A percentile compares a stretch with the other conserved stretches of the same genome.
phyloP scores from a whole-genome alignment of 2,888 invertebrate species.

The Anarsia innoxiella region DNA sequence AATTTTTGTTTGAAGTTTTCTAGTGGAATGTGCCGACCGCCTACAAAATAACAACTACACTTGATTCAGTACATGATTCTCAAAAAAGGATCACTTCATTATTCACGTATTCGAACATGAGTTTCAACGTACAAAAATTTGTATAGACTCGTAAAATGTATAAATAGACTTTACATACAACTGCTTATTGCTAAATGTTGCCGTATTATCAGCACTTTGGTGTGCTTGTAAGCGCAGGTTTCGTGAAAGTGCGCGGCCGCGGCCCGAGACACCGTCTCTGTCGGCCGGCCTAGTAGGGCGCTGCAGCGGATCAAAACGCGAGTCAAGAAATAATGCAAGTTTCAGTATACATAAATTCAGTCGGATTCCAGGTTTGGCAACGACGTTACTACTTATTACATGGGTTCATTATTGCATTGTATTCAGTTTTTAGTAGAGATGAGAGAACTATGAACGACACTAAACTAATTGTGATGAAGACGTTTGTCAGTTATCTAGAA shows the following conservation, averaged over 20 bases:
- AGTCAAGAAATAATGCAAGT: slow-evolving; percentile 50
- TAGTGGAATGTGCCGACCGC: slow-evolving; percentile 75
- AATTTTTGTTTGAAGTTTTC: slow-evolving; percentile 65
- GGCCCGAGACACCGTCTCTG: slow-evolving; percentile 6
- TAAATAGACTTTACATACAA: slow-evolving; percentile 73
- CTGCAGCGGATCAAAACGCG: slow-evolving; percentile 28
- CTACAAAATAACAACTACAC: slow-evolving; percentile 69
- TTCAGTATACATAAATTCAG: slow-evolving; percentile 69
- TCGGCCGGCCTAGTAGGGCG: slow-evolving; percentile 7
- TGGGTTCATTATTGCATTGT: slow-evolving; percentile 21
- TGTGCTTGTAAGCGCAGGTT: slow-evolving; percentile 28
- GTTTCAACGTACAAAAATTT: slow-evolving; percentile 70
- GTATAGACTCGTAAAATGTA: slow-evolving; percentile 75
- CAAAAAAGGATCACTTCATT: slow-evolving; percentile 71
- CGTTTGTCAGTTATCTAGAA: too few relatives aligned
- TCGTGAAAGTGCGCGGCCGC: slow-evolving; percentile 28
- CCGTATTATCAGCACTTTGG: slow-evolving; percentile 38
- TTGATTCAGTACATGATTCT: slow-evolving; percentile 72
- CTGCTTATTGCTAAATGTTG: slow-evolving; percentile 73
- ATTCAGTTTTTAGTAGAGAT: slow-evolving; percentile 22
- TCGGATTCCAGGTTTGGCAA: slow-evolving; percentile 69
- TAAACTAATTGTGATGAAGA: slow-evolving; percentile 40
- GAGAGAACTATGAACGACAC: too few relatives aligned
- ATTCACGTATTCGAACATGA: slow-evolving; percentile 64
- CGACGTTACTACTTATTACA: slow-evolving; percentile 53